These are phyloP conservation scores for Taxidea taxus DNA, from an alignment of 2,113 vertebrate genomes.

Conservation along the genomic window DNA sequence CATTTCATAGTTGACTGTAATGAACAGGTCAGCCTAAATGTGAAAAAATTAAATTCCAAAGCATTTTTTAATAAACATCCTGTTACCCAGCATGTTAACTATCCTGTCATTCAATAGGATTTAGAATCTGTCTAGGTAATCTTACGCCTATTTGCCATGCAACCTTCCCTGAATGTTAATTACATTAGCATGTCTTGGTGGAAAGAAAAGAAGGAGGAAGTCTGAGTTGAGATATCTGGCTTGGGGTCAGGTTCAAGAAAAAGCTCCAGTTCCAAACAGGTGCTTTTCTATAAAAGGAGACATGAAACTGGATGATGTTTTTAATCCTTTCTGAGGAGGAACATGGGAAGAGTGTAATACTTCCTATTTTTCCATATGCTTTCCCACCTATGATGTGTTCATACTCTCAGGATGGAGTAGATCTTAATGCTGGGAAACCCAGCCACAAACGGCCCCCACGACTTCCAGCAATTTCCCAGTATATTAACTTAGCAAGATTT, in stretches of 20 bases:
- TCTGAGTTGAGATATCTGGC: background rate
- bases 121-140: background rate
- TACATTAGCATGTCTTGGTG: background rate
- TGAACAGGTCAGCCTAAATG: background rate
- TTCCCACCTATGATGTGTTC: background rate
- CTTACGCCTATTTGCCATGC: background rate
- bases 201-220: background rate
- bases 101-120: background rate
- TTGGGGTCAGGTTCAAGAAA: background rate
- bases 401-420: background rate
- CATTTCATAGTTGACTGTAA: background rate
- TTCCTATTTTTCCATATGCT: background rate
- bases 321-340: background rate
- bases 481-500: background rate
- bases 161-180: background rate
- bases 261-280: background rate
- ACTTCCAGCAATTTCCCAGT: background rate
- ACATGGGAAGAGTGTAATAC: background rate
- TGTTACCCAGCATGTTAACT: background rate
- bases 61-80: background rate
- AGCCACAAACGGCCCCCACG: background rate
- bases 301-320: background rate
- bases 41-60: background rate
- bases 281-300: constrained; percentile 22
- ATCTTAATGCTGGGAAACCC: background rate